Evolutionary conservation across 2,113 vertebrate species (phyloP).

Genomic region (Pampusana beccarii): DNA sequence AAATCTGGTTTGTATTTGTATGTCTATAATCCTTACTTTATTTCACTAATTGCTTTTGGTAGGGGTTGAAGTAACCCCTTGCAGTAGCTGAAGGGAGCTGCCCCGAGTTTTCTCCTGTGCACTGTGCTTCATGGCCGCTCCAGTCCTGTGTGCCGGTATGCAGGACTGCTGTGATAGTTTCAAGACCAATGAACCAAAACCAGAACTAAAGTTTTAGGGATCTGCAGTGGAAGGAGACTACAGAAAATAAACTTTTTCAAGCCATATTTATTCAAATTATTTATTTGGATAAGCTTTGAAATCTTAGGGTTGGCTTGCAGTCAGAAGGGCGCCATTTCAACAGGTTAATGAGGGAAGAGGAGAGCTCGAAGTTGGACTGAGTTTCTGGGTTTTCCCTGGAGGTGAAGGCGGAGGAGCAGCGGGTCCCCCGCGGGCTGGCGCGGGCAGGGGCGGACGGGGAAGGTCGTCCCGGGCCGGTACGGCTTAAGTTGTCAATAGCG

Average conservation of each 20-base stretch:
- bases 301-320: neutral
- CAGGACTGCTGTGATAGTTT: rapidly evolving
- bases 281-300: neutral
- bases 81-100: rapidly evolving
- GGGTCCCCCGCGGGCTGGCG: neutral
- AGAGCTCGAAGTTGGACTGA: rapidly evolving
- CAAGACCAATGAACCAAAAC: neutral
- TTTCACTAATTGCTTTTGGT: neutral
- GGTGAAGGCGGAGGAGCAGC: neutral
- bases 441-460: neutral
- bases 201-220: rapidly evolving
- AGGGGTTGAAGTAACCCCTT: rapidly evolving
- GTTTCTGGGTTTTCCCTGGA: rapidly evolving
- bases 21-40: neutral
- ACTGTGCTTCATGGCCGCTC: rapidly evolving
- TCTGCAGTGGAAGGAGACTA: neutral
- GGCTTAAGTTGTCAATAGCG: rapidly evolving
- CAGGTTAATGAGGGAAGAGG: rapidly evolving
- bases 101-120: rapidly evolving
- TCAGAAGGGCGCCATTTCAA: neutral
- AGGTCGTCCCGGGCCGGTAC: neutral
- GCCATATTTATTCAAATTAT: neutral
- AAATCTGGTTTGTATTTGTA: neutral
- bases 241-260: neutral
- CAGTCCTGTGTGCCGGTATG: rapidly evolving